phyloP scores from a whole-genome alignment of 2,113 vertebrate species.

The Spea bombifrons region DNA sequence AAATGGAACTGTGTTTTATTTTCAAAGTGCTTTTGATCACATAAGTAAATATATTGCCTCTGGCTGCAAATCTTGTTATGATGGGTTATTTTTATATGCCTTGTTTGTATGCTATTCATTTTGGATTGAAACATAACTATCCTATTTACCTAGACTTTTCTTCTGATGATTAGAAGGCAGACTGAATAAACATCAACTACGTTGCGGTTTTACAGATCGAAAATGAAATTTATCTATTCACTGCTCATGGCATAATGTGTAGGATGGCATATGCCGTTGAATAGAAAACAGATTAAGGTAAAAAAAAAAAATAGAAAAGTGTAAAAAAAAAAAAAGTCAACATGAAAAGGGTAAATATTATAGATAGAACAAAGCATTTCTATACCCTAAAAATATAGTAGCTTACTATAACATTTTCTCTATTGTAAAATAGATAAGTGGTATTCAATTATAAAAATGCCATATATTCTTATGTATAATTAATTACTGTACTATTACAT shows the following conservation, averaged over 20 bases:
- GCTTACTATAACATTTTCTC: too few species aligned
- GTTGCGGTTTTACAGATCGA: constrained; percentile 19
- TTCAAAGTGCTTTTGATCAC: constrained; percentile 31
- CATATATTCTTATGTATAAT: too few species aligned
- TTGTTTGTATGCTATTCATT: constrained; percentile 36
- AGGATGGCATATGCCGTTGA: too few species aligned
- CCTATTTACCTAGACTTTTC: constrained; percentile 34
- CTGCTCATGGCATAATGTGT: not conserved
- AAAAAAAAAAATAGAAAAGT: too few species aligned
- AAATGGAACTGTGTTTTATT: constrained; percentile 6
- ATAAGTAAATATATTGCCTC: constrained; percentile 36
- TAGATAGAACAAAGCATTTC: too few species aligned
- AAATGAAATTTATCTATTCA: constrained; percentile 27
- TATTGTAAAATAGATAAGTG: too few species aligned
- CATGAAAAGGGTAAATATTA: too few species aligned
- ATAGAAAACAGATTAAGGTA: too few species aligned
- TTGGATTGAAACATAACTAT: constrained; percentile 26
- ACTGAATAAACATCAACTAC: constrained; percentile 41
- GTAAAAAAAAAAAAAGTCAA: too few species aligned
- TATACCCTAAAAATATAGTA: too few species aligned
- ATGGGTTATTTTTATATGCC: constrained; percentile 24
- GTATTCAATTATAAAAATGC: too few species aligned
- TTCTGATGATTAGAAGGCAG: constrained; percentile 22
- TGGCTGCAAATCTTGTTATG: constrained; percentile 26
- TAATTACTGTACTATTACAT: too few species aligned